These are phyloP conservation scores for Hemiprocne comata DNA, from an alignment of 2,113 vertebrate genomes.

Conservation along the genomic window DNA sequence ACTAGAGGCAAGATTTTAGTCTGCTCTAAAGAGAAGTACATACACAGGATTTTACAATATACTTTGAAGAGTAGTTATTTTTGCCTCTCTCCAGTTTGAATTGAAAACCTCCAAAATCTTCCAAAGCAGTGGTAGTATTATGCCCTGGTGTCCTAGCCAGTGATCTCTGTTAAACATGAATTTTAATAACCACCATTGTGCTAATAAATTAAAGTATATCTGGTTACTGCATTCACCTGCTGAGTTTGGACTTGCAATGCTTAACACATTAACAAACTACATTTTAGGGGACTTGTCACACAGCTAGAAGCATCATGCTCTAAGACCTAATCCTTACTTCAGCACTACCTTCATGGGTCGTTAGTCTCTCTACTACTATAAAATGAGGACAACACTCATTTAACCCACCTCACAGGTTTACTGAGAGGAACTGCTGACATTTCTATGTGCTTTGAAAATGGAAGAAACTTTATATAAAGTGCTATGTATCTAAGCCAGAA, in stretches of 20 bases:
- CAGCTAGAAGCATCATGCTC: slow-evolving; percentile 8
- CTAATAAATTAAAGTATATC: slow-evolving; percentile 23
- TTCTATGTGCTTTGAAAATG: neutral
- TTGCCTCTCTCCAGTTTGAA: neutral
- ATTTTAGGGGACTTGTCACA: slow-evolving; percentile 35
- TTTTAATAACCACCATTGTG: slow-evolving; percentile 31
- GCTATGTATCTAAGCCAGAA: neutral
- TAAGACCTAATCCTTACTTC: neutral
- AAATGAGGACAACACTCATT: slow-evolving; percentile 44
- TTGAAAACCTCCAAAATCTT: slow-evolving; percentile 38
- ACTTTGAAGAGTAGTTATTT: neutral
- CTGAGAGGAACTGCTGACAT: slow-evolving; percentile 13
- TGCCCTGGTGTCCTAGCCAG: neutral
- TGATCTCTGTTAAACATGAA: neutral
- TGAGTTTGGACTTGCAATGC: neutral
- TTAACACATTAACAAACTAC: slow-evolving; percentile 28
- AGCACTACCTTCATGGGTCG: slow-evolving; percentile 25
- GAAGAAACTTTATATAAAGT: neutral
- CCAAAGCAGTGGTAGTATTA: slow-evolving; percentile 6
- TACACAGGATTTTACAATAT: neutral
- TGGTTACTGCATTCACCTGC: slow-evolving; percentile 6
- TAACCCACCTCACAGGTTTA: slow-evolving; percentile 19
- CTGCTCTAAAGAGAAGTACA: neutral
- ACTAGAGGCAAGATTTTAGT: too few species aligned
- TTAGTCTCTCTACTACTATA: slow-evolving; percentile 17